Evolutionary conservation across 2,113 vertebrate species (phyloP).

Genomic region (Chamaea fasciata): DNA sequence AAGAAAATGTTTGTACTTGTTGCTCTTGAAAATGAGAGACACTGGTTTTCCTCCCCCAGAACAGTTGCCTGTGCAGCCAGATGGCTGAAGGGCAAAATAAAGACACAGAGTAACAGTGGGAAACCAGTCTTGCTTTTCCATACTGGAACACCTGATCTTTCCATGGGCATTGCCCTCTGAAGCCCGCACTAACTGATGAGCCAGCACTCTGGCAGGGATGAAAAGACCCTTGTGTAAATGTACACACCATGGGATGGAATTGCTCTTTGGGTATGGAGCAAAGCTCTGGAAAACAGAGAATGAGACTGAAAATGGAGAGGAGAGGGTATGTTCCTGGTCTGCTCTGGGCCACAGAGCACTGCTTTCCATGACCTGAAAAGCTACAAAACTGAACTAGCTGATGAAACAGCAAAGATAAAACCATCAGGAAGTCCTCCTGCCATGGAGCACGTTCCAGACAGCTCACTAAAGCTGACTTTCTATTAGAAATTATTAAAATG

Average conservation of each 20-base stretch:
- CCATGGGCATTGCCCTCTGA: background rate
- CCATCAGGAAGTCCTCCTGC: background rate
- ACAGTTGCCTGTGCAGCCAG: background rate
- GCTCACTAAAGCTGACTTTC: background rate
- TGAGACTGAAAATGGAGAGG: background rate
- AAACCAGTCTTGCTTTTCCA: background rate
- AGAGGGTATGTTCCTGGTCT: background rate
- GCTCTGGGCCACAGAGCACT: background rate
- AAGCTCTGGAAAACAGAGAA: background rate
- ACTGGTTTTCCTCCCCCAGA: background rate
- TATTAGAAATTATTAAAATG: background rate
- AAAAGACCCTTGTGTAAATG: background rate
- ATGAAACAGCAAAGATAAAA: background rate
- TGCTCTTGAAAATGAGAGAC: background rate
- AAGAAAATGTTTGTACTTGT: background rate
- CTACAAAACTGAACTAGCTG: background rate
- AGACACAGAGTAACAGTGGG: background rate
- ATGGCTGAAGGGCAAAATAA: background rate
- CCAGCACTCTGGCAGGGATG: background rate
- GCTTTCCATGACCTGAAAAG: background rate
- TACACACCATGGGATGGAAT: background rate
- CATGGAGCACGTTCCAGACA: background rate
- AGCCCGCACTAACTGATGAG: slow-evolving; percentile 20
- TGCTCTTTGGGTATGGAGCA: background rate
- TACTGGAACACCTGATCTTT: background rate